phyloP scores from a whole-genome alignment of 2,888 invertebrate genomes.

The Drosophila tanythrix region DNA sequence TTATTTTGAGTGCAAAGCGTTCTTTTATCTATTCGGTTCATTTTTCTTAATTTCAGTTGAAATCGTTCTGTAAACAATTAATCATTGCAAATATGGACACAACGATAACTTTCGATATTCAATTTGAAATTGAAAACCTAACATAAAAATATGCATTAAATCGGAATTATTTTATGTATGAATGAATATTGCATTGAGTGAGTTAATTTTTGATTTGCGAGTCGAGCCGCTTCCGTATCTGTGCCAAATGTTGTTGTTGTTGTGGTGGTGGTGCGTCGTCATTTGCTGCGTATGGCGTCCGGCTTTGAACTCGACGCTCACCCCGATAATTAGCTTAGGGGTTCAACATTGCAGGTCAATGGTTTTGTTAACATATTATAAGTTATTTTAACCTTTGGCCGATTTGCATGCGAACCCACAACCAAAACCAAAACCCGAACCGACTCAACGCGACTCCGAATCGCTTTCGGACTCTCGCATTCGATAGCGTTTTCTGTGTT shows the following conservation, averaged over 20 bases:
- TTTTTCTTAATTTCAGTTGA: not conserved
- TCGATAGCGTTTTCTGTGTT: constrained; percentile 1
- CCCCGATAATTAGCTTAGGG: constrained; percentile 80
- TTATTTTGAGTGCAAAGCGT: not conserved
- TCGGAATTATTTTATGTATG: not conserved
- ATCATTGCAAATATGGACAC: not conserved
- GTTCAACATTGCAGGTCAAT: constrained; percentile 81
- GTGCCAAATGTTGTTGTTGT: constrained; percentile 28
- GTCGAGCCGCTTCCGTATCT: constrained; percentile 15
- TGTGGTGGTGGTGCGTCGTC: constrained; percentile 23
- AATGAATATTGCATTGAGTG: not conserved
- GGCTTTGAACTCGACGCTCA: constrained; percentile 56
- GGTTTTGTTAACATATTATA: constrained; percentile 80
- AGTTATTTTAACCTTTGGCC: constrained; percentile 80
- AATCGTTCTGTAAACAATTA: not conserved
- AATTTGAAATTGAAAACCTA: not conserved
- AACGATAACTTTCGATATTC: not conserved
- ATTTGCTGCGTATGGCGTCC: constrained; percentile 28
- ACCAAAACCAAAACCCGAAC: constrained; percentile 17
- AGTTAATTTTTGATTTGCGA: not conserved
- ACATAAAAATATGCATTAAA: not conserved
- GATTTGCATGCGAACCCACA: constrained; percentile 64
- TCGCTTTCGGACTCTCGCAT: constrained; percentile 11
- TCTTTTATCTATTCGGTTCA: not conserved
- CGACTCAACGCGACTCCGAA: constrained; percentile 21